Conservation (phyloP, 2,113 vertebrate species). For the Corvus cornix region DNA sequence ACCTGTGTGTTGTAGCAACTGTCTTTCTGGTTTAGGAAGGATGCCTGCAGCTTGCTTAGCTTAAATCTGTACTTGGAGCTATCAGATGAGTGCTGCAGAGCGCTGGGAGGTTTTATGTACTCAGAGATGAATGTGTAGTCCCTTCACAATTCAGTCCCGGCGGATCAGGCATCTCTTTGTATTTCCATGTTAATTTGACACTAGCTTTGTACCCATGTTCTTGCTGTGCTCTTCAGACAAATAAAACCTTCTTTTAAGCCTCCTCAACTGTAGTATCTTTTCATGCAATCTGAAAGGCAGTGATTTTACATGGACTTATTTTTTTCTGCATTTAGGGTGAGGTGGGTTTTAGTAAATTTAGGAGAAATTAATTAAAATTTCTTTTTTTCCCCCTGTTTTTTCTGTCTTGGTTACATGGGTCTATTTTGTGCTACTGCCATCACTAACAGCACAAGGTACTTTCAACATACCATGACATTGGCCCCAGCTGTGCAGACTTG, state of each 20-base stretch:
- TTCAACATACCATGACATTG: neutral
- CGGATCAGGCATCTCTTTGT: constrained; percentile 50
- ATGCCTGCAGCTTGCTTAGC: constrained; percentile 1
- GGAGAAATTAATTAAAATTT: neutral
- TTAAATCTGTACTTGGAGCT: neutral
- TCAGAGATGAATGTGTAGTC: constrained; percentile 34
- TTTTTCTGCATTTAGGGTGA: neutral
- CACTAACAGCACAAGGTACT: neutral
- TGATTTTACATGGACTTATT: neutral
- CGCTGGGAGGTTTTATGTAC: constrained; percentile 4
- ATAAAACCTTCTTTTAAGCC: constrained; percentile 50
- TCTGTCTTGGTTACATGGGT: neutral
- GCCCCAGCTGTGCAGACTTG: neutral
- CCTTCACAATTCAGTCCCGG: constrained; percentile 49
- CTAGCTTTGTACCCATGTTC: constrained; percentile 39
- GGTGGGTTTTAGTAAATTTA: neutral
- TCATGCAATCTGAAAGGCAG: constrained; percentile 4
- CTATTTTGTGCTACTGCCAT: neutral
- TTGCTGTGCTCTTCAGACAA: constrained; percentile 59
- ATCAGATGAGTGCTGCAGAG: constrained; percentile 15
- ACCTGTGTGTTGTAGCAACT: neutral
- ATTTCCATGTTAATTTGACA: constrained; percentile 49
- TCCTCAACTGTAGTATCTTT: constrained; percentile 40
- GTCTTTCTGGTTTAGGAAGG: neutral
- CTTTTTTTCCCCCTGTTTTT: accelerated